Evolutionary conservation across 2,888 invertebrate species (phyloP).

Genomic region (Eulithis prunata): DNA sequence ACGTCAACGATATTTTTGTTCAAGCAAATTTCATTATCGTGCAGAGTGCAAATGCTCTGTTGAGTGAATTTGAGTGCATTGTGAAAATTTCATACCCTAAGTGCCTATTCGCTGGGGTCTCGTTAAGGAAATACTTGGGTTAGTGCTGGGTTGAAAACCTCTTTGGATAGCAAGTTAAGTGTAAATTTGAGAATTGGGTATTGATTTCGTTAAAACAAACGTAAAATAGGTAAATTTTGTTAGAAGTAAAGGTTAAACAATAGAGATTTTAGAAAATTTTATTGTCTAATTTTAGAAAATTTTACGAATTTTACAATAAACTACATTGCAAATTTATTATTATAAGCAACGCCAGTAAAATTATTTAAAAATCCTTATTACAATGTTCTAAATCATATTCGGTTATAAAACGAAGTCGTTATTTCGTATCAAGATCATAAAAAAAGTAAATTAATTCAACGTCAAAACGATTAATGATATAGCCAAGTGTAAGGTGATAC

Average conservation of each 20-base stretch:
- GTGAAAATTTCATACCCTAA: constrained; percentile 75
- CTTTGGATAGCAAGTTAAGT: constrained; percentile 25
- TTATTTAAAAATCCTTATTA: constrained; percentile 14
- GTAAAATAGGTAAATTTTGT: too few relatives aligned
- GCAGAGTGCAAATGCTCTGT: too few relatives aligned
- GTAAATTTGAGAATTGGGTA: constrained; percentile 10
- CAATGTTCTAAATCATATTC: constrained; percentile 34
- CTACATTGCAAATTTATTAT: too few relatives aligned
- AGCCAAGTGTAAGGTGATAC: constrained; percentile 41
- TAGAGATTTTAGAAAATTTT: too few relatives aligned
- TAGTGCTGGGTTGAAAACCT: constrained; percentile 51
- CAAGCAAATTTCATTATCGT: too few relatives aligned
- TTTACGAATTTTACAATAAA: too few relatives aligned
- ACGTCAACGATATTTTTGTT: too few relatives aligned
- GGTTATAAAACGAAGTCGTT: constrained; percentile 33
- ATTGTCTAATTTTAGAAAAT: too few relatives aligned
- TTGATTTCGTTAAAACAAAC: neutral
- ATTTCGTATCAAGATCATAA: constrained; percentile 38
- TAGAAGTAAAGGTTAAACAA: too few relatives aligned
- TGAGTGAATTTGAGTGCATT: constrained; percentile 51
- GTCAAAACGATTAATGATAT: constrained; percentile 48
- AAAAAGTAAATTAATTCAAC: constrained; percentile 45
- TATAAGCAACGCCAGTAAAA: neutral
- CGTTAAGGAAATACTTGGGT: constrained; percentile 60
- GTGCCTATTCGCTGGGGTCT: constrained; percentile 63